Evolutionary conservation across 2,113 vertebrate genomes (phyloP).

Genomic region (Albula goreensis): DNA sequence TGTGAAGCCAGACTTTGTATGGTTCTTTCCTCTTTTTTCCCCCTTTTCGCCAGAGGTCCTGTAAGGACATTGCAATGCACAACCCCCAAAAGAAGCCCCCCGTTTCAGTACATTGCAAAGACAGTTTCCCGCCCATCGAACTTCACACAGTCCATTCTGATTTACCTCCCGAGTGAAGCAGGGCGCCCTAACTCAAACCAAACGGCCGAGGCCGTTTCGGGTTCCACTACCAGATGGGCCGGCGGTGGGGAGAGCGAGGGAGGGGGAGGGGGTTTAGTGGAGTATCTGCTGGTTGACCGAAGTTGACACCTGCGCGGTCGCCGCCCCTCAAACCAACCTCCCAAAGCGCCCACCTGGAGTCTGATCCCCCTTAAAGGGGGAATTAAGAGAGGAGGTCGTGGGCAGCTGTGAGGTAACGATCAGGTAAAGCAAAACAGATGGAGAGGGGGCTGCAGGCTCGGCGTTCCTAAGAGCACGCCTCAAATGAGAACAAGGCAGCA

Average conservation of each 20-base stretch:
- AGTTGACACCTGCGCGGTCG: not conserved
- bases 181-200: constrained; percentile 24
- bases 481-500: not conserved
- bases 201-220: not conserved
- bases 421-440: not conserved
- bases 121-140: not conserved
- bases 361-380: not conserved
- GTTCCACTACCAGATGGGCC: not conserved
- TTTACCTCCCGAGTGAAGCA: not conserved
- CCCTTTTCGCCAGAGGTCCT: not conserved
- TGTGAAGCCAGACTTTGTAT: not conserved
- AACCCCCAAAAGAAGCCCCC: not conserved
- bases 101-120: not conserved
- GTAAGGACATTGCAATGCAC: not conserved
- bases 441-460: not conserved
- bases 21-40: too few relatives aligned
- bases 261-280: not conserved
- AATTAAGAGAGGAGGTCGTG: not conserved
- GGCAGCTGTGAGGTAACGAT: not conserved
- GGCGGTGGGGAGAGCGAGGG: not conserved
- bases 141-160: not conserved
- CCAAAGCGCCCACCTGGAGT: not conserved
- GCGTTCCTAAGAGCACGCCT: not conserved
- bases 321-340: not conserved
- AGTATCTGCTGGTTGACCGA: not conserved